A percentile compares a stretch with the other conserved stretches of the same genome.
Evolutionary conservation across 1,140 invertebrate genomes (phyloP).

Genomic region (Apis dorsata): DNA sequence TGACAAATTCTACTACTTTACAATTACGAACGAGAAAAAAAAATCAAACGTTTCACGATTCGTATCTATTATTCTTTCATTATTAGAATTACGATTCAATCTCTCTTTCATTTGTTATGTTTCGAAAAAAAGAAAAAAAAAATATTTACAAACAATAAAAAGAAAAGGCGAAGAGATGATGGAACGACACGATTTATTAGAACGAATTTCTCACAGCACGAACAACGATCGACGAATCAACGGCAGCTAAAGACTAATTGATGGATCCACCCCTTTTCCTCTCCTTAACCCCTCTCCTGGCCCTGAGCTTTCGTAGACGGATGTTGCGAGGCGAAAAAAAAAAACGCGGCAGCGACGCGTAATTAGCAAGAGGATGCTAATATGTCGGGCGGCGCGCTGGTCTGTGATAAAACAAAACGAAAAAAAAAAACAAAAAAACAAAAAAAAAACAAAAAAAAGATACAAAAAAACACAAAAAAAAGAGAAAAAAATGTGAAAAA

Average conservation of each 20-base stretch:
- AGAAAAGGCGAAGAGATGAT: neutral
- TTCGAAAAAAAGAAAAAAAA: neutral
- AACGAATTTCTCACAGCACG: neutral
- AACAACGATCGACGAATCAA: conserved; percentile 12
- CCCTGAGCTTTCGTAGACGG: conserved; percentile 38
- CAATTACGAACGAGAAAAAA: neutral
- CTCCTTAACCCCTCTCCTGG: conserved; percentile 8
- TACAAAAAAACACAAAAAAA: conserved; percentile 65
- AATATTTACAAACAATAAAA: neutral
- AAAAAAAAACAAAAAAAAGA: conserved; percentile 33
- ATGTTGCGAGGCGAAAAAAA: conserved; percentile 25
- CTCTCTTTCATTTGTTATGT: neutral
- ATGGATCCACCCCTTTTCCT: conserved; percentile 16
- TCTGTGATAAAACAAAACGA: conserved; percentile 57
- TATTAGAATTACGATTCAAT: neutral
- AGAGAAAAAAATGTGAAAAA: conserved; percentile 26
- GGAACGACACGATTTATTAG: neutral
- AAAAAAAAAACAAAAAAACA: conserved; percentile 21
- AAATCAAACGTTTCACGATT: neutral
- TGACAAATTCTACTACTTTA: neutral
- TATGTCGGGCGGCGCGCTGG: conserved; percentile 50
- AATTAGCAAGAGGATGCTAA: conserved; percentile 44
- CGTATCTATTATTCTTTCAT: neutral
- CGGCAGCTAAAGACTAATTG: neutral
- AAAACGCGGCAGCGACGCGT: conserved; percentile 38